Percentiles rank a stretch among this genome's conserved stretches.
phyloP scores from a whole-genome alignment of 2,888 invertebrate genomes.

The Minunthozetes semirufus region DNA sequence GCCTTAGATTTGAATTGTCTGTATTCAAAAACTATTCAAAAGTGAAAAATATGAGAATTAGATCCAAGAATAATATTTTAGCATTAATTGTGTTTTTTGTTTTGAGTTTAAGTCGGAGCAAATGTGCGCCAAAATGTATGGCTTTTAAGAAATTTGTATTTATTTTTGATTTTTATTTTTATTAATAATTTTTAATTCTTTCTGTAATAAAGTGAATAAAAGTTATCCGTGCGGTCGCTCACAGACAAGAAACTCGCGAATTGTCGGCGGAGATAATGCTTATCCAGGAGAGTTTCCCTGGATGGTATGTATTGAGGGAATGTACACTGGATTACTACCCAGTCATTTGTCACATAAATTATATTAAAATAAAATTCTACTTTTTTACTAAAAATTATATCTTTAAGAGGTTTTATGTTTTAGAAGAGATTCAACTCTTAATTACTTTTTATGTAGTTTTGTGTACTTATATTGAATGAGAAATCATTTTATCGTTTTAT shows the following conservation, averaged over 20 bases:
- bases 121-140: constrained; percentile 11
- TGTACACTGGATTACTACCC: background rate
- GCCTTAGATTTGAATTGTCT: background rate
- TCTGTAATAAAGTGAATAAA: background rate
- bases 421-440: background rate
- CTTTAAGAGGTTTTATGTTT: background rate
- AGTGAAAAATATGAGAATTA: background rate
- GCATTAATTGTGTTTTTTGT: background rate
- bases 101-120: background rate
- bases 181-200: background rate
- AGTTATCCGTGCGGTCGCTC: constrained; percentile 10
- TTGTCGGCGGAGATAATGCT: constrained; percentile 39
- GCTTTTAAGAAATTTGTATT: background rate
- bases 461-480: background rate
- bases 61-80: background rate
- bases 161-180: background rate
- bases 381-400: background rate
- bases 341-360: background rate
- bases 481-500: background rate
- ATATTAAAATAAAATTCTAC: background rate
- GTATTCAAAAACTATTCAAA: no score
- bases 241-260: constrained; percentile 30
- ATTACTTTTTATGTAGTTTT: background rate
- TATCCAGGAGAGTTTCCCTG: constrained; percentile 40
- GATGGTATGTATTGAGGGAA: constrained; percentile 36